phyloP scores from a whole-genome alignment of 2,888 invertebrate genomes.

The Conus canariensis region DNA sequence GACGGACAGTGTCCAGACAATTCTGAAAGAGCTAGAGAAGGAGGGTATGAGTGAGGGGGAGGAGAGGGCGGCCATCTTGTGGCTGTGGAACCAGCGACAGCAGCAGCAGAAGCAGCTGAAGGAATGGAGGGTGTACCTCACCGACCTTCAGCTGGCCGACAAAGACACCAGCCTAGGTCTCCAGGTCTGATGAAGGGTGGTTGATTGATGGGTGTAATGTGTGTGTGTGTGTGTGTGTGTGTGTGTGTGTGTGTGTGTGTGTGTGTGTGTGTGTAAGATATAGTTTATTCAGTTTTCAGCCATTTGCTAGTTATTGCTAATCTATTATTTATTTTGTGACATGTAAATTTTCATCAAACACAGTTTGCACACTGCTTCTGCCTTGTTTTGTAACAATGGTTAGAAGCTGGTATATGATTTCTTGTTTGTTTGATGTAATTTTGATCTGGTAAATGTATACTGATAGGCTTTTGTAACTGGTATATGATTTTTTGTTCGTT shows the following conservation, averaged over 20 bases:
- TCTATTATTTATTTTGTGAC: too few species aligned
- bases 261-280: neutral
- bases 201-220: neutral
- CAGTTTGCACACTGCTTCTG: too few species aligned
- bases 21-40: slow-evolving; percentile 68
- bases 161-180: slow-evolving; percentile 64
- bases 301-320: too few species aligned
- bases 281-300: too few species aligned
- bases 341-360: too few species aligned
- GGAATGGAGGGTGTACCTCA: slow-evolving; percentile 64
- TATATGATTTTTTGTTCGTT: too few species aligned
- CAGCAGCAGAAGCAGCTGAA: slow-evolving; percentile 61
- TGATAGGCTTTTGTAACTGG: too few species aligned
- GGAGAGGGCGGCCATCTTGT: slow-evolving; percentile 62
- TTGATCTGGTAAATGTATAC: too few species aligned
- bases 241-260: neutral
- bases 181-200: slow-evolving; percentile 56
- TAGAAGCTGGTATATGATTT: too few species aligned
- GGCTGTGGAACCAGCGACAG: slow-evolving; percentile 69
- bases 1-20: slow-evolving; percentile 57
- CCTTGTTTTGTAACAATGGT: too few species aligned
- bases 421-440: too few species aligned
- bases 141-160: slow-evolving; percentile 64
- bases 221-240: neutral
- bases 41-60: slow-evolving; percentile 62